Evolutionary conservation across 2,888 invertebrate genomes (phyloP).

Genomic region (Rhingia campestris): DNA sequence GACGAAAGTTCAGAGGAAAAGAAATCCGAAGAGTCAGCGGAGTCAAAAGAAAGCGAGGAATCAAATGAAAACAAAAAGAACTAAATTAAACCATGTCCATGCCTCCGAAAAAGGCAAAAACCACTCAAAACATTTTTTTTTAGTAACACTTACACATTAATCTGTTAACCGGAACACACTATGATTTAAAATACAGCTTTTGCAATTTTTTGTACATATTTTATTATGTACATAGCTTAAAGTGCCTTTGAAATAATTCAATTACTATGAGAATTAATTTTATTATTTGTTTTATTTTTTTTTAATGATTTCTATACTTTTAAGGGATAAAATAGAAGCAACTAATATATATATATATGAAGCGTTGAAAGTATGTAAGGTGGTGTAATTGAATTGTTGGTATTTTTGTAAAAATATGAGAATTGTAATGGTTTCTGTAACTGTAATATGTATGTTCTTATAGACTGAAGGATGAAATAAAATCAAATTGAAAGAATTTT

Average conservation of each 20-base stretch:
- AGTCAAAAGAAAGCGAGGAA: conserved; percentile 80
- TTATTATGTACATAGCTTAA: conserved; percentile 56
- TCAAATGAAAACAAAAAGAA: conserved; percentile 77
- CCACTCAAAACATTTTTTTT: conserved; percentile 54
- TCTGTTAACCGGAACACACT: background rate
- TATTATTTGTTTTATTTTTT: conserved; percentile 40
- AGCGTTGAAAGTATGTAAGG: conserved; percentile 6
- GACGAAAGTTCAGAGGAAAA: conserved; percentile 51
- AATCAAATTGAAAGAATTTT: background rate
- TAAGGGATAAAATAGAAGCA: conserved; percentile 46
- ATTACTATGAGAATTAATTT: conserved; percentile 40
- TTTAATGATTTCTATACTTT: conserved; percentile 54
- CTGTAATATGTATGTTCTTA: conserved; percentile 54
- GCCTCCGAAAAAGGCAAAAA: conserved; percentile 50
- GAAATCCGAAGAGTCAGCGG: conserved; percentile 76
- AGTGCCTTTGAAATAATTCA: conserved; percentile 61
- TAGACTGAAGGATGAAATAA: conserved; percentile 64
- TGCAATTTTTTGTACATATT: conserved; percentile 59
- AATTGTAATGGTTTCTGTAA: conserved; percentile 45
- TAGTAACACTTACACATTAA: conserved; percentile 33
- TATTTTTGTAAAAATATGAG: conserved; percentile 41
- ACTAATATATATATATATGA: conserved; percentile 1
- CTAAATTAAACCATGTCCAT: conserved; percentile 49
- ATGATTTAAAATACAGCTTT: background rate
- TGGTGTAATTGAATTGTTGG: conserved; percentile 20